Conservation (phyloP, 92 coral and sea anemone genomes). For the Epizoanthus illoricatus region DNA sequence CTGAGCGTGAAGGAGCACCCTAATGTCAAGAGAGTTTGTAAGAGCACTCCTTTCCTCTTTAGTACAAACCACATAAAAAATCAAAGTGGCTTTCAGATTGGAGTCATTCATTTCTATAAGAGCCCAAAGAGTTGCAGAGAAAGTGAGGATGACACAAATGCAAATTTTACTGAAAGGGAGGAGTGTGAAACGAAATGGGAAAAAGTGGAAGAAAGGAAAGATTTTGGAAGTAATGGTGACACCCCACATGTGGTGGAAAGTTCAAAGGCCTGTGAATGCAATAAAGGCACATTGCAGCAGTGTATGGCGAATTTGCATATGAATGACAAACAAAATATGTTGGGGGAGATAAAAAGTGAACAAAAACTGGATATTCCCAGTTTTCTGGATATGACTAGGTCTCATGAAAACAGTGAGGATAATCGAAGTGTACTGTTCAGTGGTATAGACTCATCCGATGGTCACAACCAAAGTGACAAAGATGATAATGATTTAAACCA, state of each 20-base stretch:
- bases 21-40: conserved; percentile 5
- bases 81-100: conserved; percentile 78
- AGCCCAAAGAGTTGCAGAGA: conserved; percentile 58
- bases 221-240: neutral
- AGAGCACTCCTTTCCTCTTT: conserved; percentile 63
- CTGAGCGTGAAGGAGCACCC: conserved; percentile 21
- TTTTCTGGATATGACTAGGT: too few species aligned
- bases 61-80: conserved; percentile 69
- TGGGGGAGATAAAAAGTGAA: neutral
- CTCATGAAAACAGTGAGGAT: too few species aligned
- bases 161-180: neutral
- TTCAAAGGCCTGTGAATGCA: neutral
- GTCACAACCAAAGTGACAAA: too few species aligned
- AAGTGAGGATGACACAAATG: neutral
- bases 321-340: conserved; percentile 1
- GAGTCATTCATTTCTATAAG: conserved; percentile 88
- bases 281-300: conserved; percentile 8
- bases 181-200: neutral
- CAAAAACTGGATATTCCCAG: neutral
- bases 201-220: conserved; percentile 15
- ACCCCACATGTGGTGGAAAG: neutral
- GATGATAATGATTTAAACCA: too few species aligned
- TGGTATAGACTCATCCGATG: too few species aligned
- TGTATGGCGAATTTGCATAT: conserved; percentile 32
- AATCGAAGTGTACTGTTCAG: too few species aligned